phyloP scores from a whole-genome alignment of 2,888 invertebrate genomes.

The Formica aserva region DNA sequence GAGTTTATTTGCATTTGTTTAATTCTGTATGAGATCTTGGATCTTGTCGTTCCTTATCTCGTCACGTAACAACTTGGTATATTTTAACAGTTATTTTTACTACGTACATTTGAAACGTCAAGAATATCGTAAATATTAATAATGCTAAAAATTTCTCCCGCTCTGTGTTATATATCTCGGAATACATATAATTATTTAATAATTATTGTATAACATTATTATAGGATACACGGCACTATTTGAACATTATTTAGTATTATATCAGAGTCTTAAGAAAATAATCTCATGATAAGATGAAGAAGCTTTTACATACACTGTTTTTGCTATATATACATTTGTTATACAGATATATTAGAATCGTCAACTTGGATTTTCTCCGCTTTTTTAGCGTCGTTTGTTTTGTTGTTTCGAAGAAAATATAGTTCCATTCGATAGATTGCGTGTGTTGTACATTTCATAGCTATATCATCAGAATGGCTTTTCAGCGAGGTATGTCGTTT shows the following conservation, averaged over 20 bases:
- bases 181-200: neutral
- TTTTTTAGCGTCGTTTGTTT: neutral
- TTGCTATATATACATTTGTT: neutral
- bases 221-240: neutral
- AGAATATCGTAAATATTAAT: neutral
- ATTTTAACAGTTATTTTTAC: neutral
- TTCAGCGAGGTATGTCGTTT: conserved; percentile 25
- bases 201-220: neutral
- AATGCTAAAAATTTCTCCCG: neutral
- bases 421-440: conserved; percentile 14
- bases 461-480: neutral
- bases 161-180: neutral
- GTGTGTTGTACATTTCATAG: conserved; percentile 2
- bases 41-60: neutral
- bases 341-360: neutral
- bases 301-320: neutral
- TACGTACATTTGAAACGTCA: neutral
- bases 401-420: neutral
- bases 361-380: neutral
- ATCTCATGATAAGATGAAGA: neutral
- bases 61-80: neutral
- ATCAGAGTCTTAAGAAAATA: neutral
- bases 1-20: conserved; percentile 32
- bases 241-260: neutral
- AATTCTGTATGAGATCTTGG: conserved; percentile 26